phyloP scores from a whole-genome alignment of 2,113 vertebrate genomes.

The Dendropsophus ebraccatus region DNA sequence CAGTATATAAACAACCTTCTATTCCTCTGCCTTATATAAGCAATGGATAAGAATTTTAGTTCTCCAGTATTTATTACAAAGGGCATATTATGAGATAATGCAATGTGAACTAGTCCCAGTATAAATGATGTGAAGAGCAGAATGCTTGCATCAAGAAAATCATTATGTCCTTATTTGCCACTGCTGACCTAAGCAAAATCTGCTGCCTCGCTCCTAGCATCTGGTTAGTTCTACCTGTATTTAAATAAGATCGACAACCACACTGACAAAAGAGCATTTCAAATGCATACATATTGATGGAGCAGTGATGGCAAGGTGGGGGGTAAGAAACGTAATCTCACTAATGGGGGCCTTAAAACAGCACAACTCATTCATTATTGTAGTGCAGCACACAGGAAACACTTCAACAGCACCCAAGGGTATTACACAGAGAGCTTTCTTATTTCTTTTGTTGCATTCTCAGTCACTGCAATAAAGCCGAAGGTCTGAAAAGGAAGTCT shows the following conservation, averaged over 20 bases:
- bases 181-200: constrained; percentile 14
- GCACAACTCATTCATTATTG: background rate
- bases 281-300: constrained; percentile 7
- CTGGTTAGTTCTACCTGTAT: background rate
- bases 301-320: background rate
- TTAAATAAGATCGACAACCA: background rate
- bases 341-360: constrained; percentile 40
- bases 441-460: background rate
- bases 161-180: background rate
- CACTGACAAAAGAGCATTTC: background rate
- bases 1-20: background rate
- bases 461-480: background rate
- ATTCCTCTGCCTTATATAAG: background rate
- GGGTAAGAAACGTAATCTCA: background rate
- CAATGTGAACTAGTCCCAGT: background rate
- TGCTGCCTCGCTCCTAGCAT: background rate
- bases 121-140: constrained; percentile 3
- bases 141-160: background rate
- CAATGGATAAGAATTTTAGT: background rate
- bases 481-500: background rate
- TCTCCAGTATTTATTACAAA: background rate
- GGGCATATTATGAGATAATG: background rate
- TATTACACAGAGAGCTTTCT: background rate
- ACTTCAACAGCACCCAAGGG: constrained; percentile 23
- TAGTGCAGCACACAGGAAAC: background rate